Conservation (phyloP, 2,888 invertebrate species). For the Bursaphelenchus okinawaensis region DNA sequence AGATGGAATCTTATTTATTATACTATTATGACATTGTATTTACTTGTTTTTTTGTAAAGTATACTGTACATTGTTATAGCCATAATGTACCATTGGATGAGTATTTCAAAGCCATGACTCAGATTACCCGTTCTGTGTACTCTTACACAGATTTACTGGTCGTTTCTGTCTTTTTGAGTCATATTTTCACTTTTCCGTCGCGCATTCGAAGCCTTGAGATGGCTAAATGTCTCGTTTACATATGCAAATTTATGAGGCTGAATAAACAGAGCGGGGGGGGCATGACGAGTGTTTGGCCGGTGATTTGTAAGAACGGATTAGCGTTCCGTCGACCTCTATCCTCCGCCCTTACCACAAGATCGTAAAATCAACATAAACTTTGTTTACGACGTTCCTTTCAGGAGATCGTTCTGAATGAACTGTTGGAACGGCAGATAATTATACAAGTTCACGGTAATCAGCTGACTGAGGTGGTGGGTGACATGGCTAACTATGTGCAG, state of each 20-base stretch:
- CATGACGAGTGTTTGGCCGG: background rate
- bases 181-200: background rate
- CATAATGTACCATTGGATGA: too few relatives aligned
- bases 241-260: background rate
- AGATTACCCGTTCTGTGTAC: too few relatives aligned
- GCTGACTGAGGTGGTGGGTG: slow-evolving; percentile 14
- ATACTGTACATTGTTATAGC: too few relatives aligned
- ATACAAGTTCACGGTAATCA: slow-evolving; percentile 11
- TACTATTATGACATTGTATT: too few relatives aligned
- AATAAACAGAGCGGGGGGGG: background rate
- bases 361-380: background rate
- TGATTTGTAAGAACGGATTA: background rate
- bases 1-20: too few relatives aligned
- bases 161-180: background rate
- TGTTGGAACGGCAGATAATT: slow-evolving; percentile 8
- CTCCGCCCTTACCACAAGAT: background rate
- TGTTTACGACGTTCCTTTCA: background rate
- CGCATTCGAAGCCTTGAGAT: background rate
- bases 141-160: too few relatives aligned
- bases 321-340: background rate
- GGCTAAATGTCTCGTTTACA: background rate
- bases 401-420: slow-evolving; percentile 10
- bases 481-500: slow-evolving; percentile 15
- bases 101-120: too few relatives aligned
- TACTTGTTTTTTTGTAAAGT: too few relatives aligned